These are phyloP conservation scores for Drosophila subobscura DNA, from an alignment of 1,140 invertebrate genomes.

Conservation along the genomic window DNA sequence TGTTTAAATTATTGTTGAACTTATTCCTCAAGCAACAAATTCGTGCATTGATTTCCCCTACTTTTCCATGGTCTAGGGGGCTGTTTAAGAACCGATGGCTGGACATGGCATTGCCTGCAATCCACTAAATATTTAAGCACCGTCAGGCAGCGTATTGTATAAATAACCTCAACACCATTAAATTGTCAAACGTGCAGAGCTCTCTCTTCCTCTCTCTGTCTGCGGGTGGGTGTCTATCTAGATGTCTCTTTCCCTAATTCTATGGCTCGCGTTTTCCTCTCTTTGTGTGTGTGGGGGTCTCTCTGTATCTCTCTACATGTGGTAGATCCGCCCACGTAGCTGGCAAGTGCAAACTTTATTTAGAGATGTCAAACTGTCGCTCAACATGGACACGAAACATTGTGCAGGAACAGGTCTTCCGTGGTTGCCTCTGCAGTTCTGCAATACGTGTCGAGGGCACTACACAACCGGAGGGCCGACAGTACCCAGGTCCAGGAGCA, in stretches of 20 bases:
- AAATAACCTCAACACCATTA: conserved; percentile 82
- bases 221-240: conserved; percentile 8
- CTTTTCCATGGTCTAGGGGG: too few species aligned
- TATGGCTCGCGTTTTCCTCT: too few species aligned
- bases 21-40: too few species aligned
- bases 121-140: conserved; percentile 67
- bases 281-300: conserved; percentile 4
- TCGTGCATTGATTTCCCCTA: too few species aligned
- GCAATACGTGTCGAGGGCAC: conserved; percentile 1
- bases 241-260: neutral
- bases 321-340: conserved; percentile 45
- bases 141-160: conserved; percentile 69
- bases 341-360: conserved; percentile 77
- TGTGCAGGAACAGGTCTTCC: conserved; percentile 27
- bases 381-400: conserved; percentile 60
- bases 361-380: conserved; percentile 80
- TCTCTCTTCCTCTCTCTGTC: conserved; percentile 11
- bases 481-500: conserved; percentile 30
- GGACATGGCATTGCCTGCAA: conserved; percentile 62
- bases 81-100: conserved; percentile 2
- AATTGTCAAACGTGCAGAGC: conserved; percentile 66
- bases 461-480: conserved; percentile 4
- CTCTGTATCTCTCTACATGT: conserved; percentile 3
- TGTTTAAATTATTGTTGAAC: too few species aligned
- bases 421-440: conserved; percentile 18